A percentile compares a stretch with the other conserved stretches of the same genome.
Conservation (phyloP, 2,888 invertebrate species). For the Morpho achilles region DNA sequence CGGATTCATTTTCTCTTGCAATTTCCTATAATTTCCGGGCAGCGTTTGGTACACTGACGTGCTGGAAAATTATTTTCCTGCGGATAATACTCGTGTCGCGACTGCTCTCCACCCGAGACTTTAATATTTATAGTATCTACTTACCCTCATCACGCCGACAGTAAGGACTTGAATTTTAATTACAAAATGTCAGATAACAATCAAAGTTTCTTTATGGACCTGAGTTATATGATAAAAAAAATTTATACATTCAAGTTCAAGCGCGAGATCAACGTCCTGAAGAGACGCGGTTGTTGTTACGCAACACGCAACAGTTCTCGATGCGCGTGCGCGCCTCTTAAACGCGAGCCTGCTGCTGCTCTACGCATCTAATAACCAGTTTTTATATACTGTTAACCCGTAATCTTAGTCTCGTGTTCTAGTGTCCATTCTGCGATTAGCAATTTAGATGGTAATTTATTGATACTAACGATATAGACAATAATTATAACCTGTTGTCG, state of each 20-base stretch:
- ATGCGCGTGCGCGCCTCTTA: slow-evolving; percentile 42
- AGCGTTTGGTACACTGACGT: slow-evolving; percentile 64
- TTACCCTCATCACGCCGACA: slow-evolving; percentile 5
- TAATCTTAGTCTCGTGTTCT: too few species aligned
- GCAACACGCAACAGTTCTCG: slow-evolving; percentile 46
- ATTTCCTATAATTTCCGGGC: slow-evolving; percentile 79
- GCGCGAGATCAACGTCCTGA: slow-evolving; percentile 66
- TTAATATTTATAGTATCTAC: slow-evolving; percentile 26
- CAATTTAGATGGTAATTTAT: too few species aligned
- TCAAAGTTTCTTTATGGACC: slow-evolving; percentile 9
- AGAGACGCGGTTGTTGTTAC: slow-evolving; percentile 45
- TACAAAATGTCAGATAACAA: slow-evolving; percentile 7
- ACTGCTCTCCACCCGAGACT: slow-evolving; percentile 28
- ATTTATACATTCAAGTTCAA: slow-evolving; percentile 52
- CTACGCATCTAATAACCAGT: not conserved
- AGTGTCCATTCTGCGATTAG: too few species aligned
- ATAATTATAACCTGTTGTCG: not conserved
- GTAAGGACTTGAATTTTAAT: slow-evolving; percentile 16
- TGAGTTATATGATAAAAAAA: slow-evolving; percentile 12
- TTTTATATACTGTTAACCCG: not conserved
- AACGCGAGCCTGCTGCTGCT: not conserved
- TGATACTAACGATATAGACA: too few species aligned
- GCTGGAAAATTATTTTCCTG: slow-evolving; percentile 66
- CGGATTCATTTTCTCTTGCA: slow-evolving; percentile 77
- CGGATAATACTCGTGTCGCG: slow-evolving; percentile 38